phyloP scores from a whole-genome alignment of 64 coral and sea anemone genomes.

The Orbicella faveolata region DNA sequence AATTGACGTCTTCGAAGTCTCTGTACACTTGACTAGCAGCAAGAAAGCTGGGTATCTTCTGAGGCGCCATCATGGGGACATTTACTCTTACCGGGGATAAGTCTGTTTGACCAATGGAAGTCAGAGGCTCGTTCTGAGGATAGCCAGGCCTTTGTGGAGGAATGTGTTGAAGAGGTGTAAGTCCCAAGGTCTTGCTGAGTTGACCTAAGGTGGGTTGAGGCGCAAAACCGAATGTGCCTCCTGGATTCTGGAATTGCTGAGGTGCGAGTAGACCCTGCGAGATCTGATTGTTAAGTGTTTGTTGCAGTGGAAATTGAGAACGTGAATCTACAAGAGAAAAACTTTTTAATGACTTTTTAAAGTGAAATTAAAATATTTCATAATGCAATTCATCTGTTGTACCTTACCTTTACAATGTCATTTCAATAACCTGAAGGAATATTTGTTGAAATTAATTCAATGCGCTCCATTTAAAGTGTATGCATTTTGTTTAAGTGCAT shows the following conservation, averaged over 20 bases:
- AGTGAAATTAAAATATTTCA: too few species aligned
- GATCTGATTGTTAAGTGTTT: constrained; percentile 12
- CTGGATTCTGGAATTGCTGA: background rate
- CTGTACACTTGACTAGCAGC: constrained; percentile 33
- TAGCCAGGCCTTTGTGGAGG: background rate
- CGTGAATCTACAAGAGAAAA: constrained; percentile 6
- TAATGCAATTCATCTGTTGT: too few species aligned
- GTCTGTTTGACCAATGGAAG: background rate
- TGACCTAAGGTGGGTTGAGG: background rate
- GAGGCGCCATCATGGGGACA: constrained; percentile 10
- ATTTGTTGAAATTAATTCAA: too few species aligned
- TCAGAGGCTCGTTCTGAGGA: background rate
- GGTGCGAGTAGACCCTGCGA: constrained; percentile 3
- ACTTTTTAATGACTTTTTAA: background rate
- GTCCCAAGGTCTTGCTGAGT: constrained; percentile 7
- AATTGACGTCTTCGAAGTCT: constrained; percentile 33
- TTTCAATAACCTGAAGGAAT: too few species aligned
- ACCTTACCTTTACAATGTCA: too few species aligned
- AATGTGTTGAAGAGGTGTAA: constrained; percentile 16
- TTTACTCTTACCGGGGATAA: background rate
- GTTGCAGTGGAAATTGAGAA: constrained; percentile 19
- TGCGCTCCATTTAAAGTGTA: too few species aligned
- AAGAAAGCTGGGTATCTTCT: constrained; percentile 38
- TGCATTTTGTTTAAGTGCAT: too few species aligned
- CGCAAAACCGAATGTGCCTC: background rate